phyloP scores from a whole-genome alignment of 2,888 invertebrate genomes.

The Hyppa rectilinea region DNA sequence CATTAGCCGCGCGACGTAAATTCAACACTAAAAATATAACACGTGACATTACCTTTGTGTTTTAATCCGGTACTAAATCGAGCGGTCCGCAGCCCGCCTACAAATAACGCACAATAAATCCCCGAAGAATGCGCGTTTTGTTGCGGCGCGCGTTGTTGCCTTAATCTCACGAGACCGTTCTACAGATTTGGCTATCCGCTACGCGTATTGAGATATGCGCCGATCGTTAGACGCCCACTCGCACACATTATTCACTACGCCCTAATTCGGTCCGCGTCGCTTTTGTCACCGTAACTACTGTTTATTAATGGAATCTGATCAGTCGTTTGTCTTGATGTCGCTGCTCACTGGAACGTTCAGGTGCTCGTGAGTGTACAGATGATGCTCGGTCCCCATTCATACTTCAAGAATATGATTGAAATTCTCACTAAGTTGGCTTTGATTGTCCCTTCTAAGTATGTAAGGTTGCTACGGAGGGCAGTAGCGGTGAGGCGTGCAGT shows the following conservation, averaged over 20 bases:
- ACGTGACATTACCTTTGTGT: slow-evolving; percentile 83
- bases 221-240: slow-evolving; percentile 70
- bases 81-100: slow-evolving; percentile 68
- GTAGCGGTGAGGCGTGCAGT: neutral
- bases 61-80: slow-evolving; percentile 75
- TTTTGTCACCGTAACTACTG: slow-evolving; percentile 39
- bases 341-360: slow-evolving; percentile 15
- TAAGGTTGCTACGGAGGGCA: neutral
- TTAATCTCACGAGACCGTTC: slow-evolving; percentile 76
- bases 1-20: slow-evolving; percentile 70
- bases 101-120: slow-evolving; percentile 80
- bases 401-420: slow-evolving; percentile 12
- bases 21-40: slow-evolving; percentile 75
- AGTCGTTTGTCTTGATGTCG: slow-evolving; percentile 55
- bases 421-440: slow-evolving; percentile 4
- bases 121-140: slow-evolving; percentile 76
- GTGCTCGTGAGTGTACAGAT: slow-evolving; percentile 9
- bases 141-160: slow-evolving; percentile 65
- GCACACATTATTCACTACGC: slow-evolving; percentile 65
- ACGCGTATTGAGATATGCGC: slow-evolving; percentile 62
- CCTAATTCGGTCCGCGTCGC: slow-evolving; percentile 50
- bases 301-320: slow-evolving; percentile 54
- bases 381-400: slow-evolving; percentile 41
- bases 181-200: slow-evolving; percentile 72
- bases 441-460: neutral